Evolutionary conservation across 2,888 invertebrate species (phyloP), one percentile per base, ranked within the genome.

Genomic region (Biston betularia): DNA sequence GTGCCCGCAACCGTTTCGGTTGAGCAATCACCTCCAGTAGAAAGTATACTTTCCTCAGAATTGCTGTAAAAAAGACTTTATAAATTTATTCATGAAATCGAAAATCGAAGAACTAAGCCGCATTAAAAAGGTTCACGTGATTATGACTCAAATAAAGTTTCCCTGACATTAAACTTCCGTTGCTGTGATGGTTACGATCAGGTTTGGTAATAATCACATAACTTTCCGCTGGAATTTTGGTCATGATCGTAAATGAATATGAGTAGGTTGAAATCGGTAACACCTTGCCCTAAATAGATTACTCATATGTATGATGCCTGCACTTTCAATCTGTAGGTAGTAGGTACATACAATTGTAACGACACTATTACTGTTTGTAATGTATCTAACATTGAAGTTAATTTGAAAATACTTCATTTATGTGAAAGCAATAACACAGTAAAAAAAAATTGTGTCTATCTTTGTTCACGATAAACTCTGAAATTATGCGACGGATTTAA

Each of bases 11-110:
- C 65, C 50, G 50, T 59, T 56, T n/a, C 53, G 55, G 53, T 84
- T 82, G 72, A 72, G 77, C 73, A 83, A 82, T 52, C 54, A 8
- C 70, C 71, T 70, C 73, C 62, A 63, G 73, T 87, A 86, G 89
- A 88, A 90, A 91, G 89, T 79, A 69, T 69, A 82, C 87, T 89
- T 89, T 90, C 88, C 83, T 89, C 72, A 75, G 71, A 72, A 73
- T 68, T 65, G 71, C 54, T 68, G 72, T 68, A 68, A 71, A 70
- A 78, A 80, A 77, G 76, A 79, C 77, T 73, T 74, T 69, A 70
- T 65, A 42, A 63, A 69, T 77, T 73, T 10, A 60, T 63, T 63
- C 61, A 77, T 74, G 58, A 59, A 63, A 67, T 71, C 70, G 65
- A 69, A 62, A 74, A 72, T 65, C 63, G 56, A 65, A 59, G 54